phyloP scores from a whole-genome alignment of 2,888 invertebrate species.

The Caenorhabditis sp. region DNA sequence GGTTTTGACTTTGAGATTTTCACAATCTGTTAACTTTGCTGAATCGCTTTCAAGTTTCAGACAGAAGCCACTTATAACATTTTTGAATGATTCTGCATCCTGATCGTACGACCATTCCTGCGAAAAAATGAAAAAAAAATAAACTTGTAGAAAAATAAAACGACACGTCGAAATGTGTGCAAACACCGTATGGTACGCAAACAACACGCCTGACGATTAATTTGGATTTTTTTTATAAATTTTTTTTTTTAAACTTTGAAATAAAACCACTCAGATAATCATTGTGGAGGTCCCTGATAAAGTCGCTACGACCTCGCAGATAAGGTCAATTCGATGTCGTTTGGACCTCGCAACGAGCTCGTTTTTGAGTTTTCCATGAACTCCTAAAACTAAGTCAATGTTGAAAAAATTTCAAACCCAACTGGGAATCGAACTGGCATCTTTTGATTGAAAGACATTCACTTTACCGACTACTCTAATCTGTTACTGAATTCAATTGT shows the following conservation, averaged over 20 bases:
- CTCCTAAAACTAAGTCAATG: no score
- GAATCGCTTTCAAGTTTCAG: slow-evolving; percentile 43
- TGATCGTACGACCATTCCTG: slow-evolving; percentile 65
- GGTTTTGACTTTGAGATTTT: slow-evolving; percentile 21
- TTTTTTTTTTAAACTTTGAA: not conserved
- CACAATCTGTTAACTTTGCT: slow-evolving; percentile 28
- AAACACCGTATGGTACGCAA: slow-evolving; percentile 2
- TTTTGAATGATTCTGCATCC: slow-evolving; percentile 43
- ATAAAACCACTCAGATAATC: no score
- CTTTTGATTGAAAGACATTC: no score
- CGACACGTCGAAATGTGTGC: slow-evolving; percentile 9
- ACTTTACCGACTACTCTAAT: no score
- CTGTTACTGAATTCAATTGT: no score
- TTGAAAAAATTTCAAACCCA: no score
- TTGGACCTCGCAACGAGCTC: no score
- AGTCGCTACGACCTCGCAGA: no score
- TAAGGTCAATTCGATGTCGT: no score
- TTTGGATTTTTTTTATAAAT: not conserved
- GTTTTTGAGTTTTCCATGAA: no score
- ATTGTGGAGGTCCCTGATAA: no score
- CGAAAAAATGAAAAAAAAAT: not conserved
- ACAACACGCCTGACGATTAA: not conserved
- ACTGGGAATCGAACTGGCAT: no score
- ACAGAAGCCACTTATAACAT: slow-evolving; percentile 56
- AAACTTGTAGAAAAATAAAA: not conserved